phyloP scores from a whole-genome alignment of 2,797 vertebrate species.

The Gambusia yucatana region DNA sequence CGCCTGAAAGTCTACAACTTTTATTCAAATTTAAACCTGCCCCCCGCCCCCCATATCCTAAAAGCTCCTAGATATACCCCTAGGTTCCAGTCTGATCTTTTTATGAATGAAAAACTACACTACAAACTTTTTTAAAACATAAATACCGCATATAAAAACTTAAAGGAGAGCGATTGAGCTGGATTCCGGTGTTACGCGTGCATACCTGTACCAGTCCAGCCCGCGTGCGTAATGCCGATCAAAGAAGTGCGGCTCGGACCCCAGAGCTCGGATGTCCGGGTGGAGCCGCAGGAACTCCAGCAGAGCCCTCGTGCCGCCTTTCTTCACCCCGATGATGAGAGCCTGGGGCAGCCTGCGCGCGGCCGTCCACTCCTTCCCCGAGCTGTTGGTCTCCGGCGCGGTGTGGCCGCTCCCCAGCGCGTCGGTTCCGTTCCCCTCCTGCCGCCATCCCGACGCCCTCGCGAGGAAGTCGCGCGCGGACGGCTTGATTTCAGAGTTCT shows the following conservation, averaged over 20 bases:
- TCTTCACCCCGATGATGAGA: constrained; percentile 85
- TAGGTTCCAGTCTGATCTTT: background rate
- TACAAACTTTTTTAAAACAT: background rate
- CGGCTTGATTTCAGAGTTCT: constrained; percentile 55
- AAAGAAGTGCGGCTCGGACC: constrained; percentile 86
- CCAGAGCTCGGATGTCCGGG: constrained; percentile 83
- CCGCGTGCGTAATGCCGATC: constrained; percentile 86
- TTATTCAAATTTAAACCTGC: background rate
- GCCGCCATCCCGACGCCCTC: constrained; percentile 56
- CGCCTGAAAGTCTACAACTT: background rate
- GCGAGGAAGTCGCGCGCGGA: constrained; percentile 42
- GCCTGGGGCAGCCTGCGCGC: constrained; percentile 81
- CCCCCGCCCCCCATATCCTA: background rate
- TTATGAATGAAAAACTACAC: background rate
- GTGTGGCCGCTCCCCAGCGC: constrained; percentile 31
- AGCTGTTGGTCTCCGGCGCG: constrained; percentile 63
- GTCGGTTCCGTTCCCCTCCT: constrained; percentile 59
- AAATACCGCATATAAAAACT: background rate
- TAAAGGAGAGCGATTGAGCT: background rate
- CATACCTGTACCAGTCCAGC: constrained; percentile 86
- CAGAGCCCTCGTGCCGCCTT: constrained; percentile 83
- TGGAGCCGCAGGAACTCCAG: constrained; percentile 86
- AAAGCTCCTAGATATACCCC: background rate
- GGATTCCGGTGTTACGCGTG: constrained; percentile 17
- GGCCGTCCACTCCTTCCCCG: constrained; percentile 79